Evolutionary conservation across 2,113 vertebrate genomes (phyloP), one percentile per base, ranked within the genome.

Genomic region (Aegithalos caudatus): DNA sequence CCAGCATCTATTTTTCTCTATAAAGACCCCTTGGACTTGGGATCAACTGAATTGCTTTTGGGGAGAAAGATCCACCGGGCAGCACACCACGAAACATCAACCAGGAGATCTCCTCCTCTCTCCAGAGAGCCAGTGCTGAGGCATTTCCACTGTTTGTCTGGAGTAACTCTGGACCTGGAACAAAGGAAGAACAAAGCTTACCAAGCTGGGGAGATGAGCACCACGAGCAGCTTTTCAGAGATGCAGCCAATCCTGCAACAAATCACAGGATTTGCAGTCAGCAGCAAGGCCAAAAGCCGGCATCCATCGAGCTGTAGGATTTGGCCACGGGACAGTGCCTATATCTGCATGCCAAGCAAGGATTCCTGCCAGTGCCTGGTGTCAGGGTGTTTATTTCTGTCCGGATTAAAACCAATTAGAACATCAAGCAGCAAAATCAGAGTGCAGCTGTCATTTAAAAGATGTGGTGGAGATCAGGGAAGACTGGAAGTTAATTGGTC

Each of bases 241-340:
- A 70, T 77, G 74, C 58, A 77, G 87, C 91, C 90, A 92, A 87
- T 92, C 90, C 94, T 96, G 85, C 90, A 97, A 92, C 62, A 95
- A 90, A 97, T 93, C 87, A 90, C 94, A 86, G 92, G 94, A 82
- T 86, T 85, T 90, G 87, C 40, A 85, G 79, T 95, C 92, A 86
- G 70, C 91, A 69, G 70, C 70, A 45, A 92, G 91, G 81, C 89
- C 93, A 69, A 81, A 67, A 90, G 83, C 69, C 5, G 8, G 35
- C 25, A 82, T 90, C 92, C 85, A 85, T 60, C 44, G 50, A 82
- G 78, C 78, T 93, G 78, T 53, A 81, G 25, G 81, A 67, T 76
- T 58, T 93, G 96, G 95, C 87, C 87, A 61, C 0, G 1, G 70
- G 84, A 93, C 78, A 81, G 73, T 67, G 73, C 60, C 28, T 79